Base-by-base conservation (phyloP, 2,797 vertebrate genomes). In the Macropodus opercularis region DNA sequence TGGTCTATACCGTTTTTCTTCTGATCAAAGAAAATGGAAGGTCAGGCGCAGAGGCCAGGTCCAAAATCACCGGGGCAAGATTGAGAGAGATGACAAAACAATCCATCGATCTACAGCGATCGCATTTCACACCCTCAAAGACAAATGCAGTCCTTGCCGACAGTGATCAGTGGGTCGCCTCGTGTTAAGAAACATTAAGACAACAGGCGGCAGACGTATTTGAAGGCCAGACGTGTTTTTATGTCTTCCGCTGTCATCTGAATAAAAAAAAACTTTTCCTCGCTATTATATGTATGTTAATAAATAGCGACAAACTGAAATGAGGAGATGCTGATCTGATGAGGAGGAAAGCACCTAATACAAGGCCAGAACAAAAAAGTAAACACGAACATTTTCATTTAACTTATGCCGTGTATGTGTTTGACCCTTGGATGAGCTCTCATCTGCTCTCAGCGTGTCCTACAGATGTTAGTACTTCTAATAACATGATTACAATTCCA, bases 21-120 rank as follows among this genome's bases (percentile, higher is more conserved):
- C 58, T 63, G 40, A 63, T 81, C 57, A 55, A 53, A 70, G 72
- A 60, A 70, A 75, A 76, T 53, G 46, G 52, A 56, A 63, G 79
- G 83, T 82, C 61, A 60, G 63, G 62, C 1, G 2, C 19, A 52
- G 48, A 67, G 72, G 68, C 52, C 63, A 72, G 3, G 19, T 38
- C 56, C 5, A 24, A 57, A 72, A 67, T 61, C 67, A 22, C 17
- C 48, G 32, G 43, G 57, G 8, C 36, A 52, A 27, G 44, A 56
- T 54, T 22, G 52, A 27, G 7, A 9, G 2, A 47, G 12, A 53
- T 13, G 41, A 29, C 22, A 50, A 58, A 62, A 34, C 62, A 40
- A 10, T 53, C 38, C 40, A 19, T 64, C 38, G 17, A 18, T 63
- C 26, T 47, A n/a, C 24, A 24, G 24, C 3, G 24, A 3, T n/a